Evolutionary conservation across 2,797 vertebrate species (phyloP).

Genomic region (Danio albolineatus): DNA sequence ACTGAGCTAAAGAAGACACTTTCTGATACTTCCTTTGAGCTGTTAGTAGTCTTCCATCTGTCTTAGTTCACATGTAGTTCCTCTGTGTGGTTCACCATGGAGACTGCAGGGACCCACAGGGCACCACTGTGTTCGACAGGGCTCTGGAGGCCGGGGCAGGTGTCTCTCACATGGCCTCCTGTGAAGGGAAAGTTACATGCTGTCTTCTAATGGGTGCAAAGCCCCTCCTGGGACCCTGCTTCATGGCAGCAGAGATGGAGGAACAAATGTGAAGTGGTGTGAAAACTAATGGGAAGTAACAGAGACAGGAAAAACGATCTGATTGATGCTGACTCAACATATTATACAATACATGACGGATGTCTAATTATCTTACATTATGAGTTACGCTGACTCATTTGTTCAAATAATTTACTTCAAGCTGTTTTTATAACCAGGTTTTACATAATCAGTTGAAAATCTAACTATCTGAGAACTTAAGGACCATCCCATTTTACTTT

Average conservation of each 20-base stretch:
- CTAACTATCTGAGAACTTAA: no score
- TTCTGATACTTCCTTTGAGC: background rate
- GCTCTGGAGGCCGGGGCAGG: slow-evolving; percentile 10
- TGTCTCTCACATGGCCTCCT: slow-evolving; percentile 32
- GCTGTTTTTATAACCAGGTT: background rate
- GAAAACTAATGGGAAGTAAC: background rate
- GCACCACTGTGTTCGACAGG: slow-evolving; percentile 4
- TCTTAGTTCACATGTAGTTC: slow-evolving; percentile 4
- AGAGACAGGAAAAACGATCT: background rate
- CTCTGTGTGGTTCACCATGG: slow-evolving; percentile 23
- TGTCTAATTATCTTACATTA: background rate
- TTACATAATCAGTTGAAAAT: no score
- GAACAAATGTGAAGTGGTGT: slow-evolving; percentile 11
- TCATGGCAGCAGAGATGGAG: slow-evolving; percentile 10
- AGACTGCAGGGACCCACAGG: slow-evolving; percentile 15
- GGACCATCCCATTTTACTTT: no score
- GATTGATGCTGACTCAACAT: slow-evolving; percentile 10
- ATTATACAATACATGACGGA: background rate
- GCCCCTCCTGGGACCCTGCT: background rate
- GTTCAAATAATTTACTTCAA: background rate
- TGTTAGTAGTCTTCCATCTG: background rate
- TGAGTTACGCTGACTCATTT: background rate
- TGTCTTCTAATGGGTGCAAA: slow-evolving; percentile 7
- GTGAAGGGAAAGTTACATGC: slow-evolving; percentile 31
- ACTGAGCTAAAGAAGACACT: background rate